These are phyloP conservation scores for Wasmannia auropunctata DNA, from an alignment of 1,140 invertebrate species.

Conservation along the genomic window DNA sequence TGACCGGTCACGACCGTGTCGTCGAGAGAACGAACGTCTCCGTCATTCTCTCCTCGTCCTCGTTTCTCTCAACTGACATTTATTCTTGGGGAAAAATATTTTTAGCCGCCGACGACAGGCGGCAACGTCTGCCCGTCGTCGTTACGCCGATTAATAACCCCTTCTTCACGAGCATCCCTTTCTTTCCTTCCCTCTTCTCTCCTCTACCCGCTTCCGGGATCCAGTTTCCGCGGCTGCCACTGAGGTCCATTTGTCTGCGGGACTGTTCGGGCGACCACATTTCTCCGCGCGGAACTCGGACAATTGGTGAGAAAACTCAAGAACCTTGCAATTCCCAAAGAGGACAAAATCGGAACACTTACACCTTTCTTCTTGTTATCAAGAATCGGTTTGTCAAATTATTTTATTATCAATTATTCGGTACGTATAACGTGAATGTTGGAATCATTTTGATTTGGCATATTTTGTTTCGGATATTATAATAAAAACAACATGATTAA, in stretches of 20 bases:
- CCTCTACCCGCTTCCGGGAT: neutral
- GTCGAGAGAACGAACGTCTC: neutral
- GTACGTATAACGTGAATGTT: neutral
- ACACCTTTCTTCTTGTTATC: neutral
- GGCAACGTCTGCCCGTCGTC: conserved; percentile 50
- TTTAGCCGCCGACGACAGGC: conserved; percentile 59
- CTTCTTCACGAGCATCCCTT: conserved; percentile 8
- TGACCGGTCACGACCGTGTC: conserved; percentile 24
- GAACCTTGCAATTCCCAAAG: neutral
- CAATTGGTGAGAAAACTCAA: neutral
- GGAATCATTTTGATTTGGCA: neutral
- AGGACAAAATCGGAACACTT: neutral
- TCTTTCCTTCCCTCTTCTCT: neutral
- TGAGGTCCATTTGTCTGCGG: conserved; percentile 41
- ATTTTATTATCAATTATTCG: neutral
- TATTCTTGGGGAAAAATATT: conserved; percentile 65
- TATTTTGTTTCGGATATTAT: neutral
- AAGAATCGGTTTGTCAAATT: neutral
- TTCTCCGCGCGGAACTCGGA: conserved; percentile 4
- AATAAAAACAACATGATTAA: neutral
- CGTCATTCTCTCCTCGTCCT: neutral
- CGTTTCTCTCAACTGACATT: conserved; percentile 39
- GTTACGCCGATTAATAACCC: conserved; percentile 69
- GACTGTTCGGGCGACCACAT: conserved; percentile 16
- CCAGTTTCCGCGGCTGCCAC: neutral